A percentile compares a stretch with the other conserved stretches of the same genome.
Evolutionary conservation across 2,888 invertebrate species (phyloP).

Genomic region (Plagodis pulveraria): DNA sequence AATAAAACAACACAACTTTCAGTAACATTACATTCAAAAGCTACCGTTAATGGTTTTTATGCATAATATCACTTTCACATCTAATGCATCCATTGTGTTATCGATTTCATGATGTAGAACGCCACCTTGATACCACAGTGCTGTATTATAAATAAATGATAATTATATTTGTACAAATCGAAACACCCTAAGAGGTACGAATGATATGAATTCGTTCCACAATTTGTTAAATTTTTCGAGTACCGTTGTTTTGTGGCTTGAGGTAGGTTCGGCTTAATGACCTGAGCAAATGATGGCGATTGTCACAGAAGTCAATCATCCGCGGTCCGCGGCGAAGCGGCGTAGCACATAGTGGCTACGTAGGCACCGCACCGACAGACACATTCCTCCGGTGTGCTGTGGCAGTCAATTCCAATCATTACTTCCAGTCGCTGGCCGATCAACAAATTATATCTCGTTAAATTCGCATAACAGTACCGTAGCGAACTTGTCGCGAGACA

Average conservation of each 20-base stretch:
- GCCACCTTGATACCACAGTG: slow-evolving; percentile 25
- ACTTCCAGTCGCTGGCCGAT: slow-evolving; percentile 30
- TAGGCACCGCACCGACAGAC: slow-evolving; percentile 19
- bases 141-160: slow-evolving; percentile 14
- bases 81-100: slow-evolving; percentile 36
- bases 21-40: slow-evolving; percentile 36
- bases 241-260: slow-evolving; percentile 59
- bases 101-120: slow-evolving; percentile 36
- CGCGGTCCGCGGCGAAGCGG: slow-evolving; percentile 42
- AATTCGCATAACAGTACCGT: slow-evolving; percentile 46
- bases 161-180: slow-evolving; percentile 32
- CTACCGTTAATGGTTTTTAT: slow-evolving; percentile 41
- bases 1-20: slow-evolving; percentile 39
- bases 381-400: slow-evolving; percentile 20
- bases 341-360: slow-evolving; percentile 24
- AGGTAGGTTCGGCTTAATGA: slow-evolving; percentile 42
- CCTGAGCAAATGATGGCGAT: slow-evolving; percentile 36
- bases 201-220: slow-evolving; percentile 55
- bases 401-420: slow-evolving; percentile 32
- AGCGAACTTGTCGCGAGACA: slow-evolving; percentile 37
- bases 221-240: slow-evolving; percentile 46
- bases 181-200: slow-evolving; percentile 38
- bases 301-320: slow-evolving; percentile 60
- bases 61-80: slow-evolving; percentile 41
- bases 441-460: slow-evolving; percentile 50